Percentiles rank a stretch among this genome's conserved stretches.
These are phyloP conservation scores for Rana temporaria DNA, from an alignment of 2,113 vertebrate genomes.

Conservation along the genomic window DNA sequence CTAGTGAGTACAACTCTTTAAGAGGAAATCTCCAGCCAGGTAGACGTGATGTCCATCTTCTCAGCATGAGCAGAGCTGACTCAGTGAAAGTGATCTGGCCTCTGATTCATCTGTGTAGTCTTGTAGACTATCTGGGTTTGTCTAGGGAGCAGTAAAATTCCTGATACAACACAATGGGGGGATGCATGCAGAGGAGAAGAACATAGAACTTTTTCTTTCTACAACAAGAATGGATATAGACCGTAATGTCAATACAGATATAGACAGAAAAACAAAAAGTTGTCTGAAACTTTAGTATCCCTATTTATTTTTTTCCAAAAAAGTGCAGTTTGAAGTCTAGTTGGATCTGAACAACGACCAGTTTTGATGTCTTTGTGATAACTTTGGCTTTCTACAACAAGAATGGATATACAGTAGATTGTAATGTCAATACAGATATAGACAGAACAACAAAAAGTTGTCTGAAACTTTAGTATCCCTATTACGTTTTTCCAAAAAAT, in stretches of 20 bases:
- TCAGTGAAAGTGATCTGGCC: neutral
- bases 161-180: constrained; percentile 1
- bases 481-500: no score
- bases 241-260: neutral
- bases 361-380: neutral
- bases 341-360: neutral
- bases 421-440: no score
- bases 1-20: no score
- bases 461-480: no score
- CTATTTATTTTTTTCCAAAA: neutral
- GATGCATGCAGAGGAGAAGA: neutral
- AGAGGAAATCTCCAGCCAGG: neutral
- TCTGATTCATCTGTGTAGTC: neutral
- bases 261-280: neutral
- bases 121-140: neutral
- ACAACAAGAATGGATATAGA: neutral
- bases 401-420: no score
- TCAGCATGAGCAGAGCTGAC: neutral
- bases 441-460: no score
- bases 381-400: no score
- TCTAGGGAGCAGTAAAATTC: neutral
- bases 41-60: neutral
- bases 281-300: neutral
- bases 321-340: neutral
- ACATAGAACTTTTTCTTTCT: neutral